Evolutionary conservation across 1,140 invertebrate species (phyloP).

Genomic region (Cotesia glomerata): DNA sequence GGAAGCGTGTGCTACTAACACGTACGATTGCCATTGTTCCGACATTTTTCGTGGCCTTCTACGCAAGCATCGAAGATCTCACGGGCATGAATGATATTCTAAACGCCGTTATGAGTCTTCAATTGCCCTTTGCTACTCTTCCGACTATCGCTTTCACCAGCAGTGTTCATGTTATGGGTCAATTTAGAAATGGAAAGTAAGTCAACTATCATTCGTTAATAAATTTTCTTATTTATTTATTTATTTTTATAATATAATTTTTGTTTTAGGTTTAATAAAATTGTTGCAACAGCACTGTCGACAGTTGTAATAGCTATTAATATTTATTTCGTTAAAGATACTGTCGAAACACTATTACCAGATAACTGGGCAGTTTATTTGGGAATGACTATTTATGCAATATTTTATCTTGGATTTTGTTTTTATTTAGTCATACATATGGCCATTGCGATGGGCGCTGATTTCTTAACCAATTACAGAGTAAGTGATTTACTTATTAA

Average conservation of each 20-base stretch:
- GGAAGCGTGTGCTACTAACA: conserved; percentile 88
- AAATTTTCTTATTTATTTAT: conserved; percentile 5
- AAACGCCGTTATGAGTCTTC: conserved; percentile 88
- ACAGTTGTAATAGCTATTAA: conserved; percentile 81
- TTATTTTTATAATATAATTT: conserved; percentile 25
- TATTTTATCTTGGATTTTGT: conserved; percentile 75
- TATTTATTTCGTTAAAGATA: conserved; percentile 78
- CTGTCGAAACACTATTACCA: conserved; percentile 65
- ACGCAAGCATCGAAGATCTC: conserved; percentile 75
- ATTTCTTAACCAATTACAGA: conserved; percentile 46
- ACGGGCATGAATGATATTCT: conserved; percentile 88
- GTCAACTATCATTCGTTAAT: conserved; percentile 38
- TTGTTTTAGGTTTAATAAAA: conserved; percentile 70
- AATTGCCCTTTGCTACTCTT: conserved; percentile 83
- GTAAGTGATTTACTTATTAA: conserved; percentile 40
- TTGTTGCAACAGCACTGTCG: conserved; percentile 72
- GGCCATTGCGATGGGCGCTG: conserved; percentile 71
- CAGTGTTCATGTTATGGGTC: conserved; percentile 81
- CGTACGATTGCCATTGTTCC: conserved; percentile 87
- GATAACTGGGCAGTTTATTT: conserved; percentile 64
- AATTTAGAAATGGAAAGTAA: conserved; percentile 79
- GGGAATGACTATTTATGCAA: conserved; percentile 66
- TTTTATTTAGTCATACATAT: conserved; percentile 76
- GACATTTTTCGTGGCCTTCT: conserved; percentile 84
- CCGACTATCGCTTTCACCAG: conserved; percentile 90